Base-by-base conservation (phyloP, 2,888 invertebrate species). In the Synanthedon tipuliformis region DNA sequence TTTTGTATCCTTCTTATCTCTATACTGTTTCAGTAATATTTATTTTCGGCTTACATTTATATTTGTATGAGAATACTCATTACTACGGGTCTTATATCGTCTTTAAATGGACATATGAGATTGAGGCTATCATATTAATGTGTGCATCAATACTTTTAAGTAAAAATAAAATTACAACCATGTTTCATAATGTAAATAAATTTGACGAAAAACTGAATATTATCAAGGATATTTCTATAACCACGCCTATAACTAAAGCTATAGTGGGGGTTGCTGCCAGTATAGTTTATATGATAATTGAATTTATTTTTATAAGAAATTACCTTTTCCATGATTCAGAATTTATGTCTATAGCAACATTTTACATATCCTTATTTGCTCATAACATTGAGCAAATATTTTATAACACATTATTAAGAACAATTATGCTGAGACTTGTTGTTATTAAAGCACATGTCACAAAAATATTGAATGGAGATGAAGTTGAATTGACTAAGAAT, bases 351-450 rank as follows among this genome's bases (percentile, higher is more conserved):
- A 10, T 34, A 40, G 15, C 1, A 13, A 27, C 18, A 4, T 16
- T 50, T 2, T 34, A 50, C 34, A 12, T 50, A n/a, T 12, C 34
- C 12, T 50, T 34, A n/a, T 15, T 72, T 7, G 59, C 67, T 0
- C 79, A 77, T 51, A 81, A 82, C 52, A 60, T 60, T 23, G 83
- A 83, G 53, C 74, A 70, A 34, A 55, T 76, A 10, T 68, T 80
- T 40, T 72, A 71, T 50, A 68, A 73, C 3, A 56, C 69, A 5
- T 56, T 79, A 23, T 59, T 81, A 0, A 58, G 66, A 52, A 61
- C 63, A 18, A 67, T 81, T 56, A 65, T 69, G 48, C 56, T 59
- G 2, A 64, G 83, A 58, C 62, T 81, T 13, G 54, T 65, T 8
- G 54, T 83, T 34, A 45, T 83, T 10, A 80, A 73, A 63, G 73